phyloP scores from a whole-genome alignment of 2,113 vertebrate genomes.

The Periophthalmus modestus region DNA sequence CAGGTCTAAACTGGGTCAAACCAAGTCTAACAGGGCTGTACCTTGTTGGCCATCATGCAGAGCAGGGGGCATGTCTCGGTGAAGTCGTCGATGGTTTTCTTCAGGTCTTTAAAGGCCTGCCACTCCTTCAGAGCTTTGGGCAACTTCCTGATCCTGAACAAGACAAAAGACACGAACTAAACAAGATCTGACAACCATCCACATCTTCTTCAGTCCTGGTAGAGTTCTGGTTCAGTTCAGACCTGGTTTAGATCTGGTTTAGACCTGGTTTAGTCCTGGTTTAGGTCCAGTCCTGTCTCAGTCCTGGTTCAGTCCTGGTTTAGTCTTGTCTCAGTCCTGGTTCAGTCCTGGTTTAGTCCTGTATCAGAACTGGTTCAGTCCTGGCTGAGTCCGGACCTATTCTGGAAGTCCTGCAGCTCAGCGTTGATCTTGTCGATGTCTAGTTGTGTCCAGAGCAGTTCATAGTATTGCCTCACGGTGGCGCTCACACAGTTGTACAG shows the following conservation, averaged over 20 bases:
- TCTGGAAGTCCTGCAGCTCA: conserved; percentile 85
- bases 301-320: too few relatives aligned
- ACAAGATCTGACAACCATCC: too few relatives aligned
- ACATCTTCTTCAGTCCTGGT: too few relatives aligned
- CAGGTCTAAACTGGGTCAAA: neutral
- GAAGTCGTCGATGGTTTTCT: conserved; percentile 84
- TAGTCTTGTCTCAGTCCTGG: too few relatives aligned
- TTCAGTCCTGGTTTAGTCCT: too few relatives aligned
- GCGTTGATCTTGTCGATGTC: conserved; percentile 81
- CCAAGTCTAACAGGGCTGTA: conserved; percentile 19
- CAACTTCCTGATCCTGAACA: conserved; percentile 78
- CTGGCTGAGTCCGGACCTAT: conserved; percentile 57
- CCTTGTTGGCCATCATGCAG: conserved; percentile 86
- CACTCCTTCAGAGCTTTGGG: conserved; percentile 84
- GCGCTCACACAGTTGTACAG: conserved; percentile 78
- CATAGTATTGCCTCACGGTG: conserved; percentile 72
- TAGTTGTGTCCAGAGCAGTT: conserved; percentile 81
- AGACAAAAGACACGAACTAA: neutral
- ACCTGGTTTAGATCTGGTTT: too few relatives aligned
- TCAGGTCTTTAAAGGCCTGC: conserved; percentile 84
- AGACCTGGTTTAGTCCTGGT: too few relatives aligned
- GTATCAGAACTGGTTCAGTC: too few relatives aligned
- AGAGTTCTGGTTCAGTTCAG: too few relatives aligned
- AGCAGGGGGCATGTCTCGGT: conserved; percentile 83
- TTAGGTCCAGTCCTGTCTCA: too few relatives aligned